These are phyloP conservation scores for Amphipoea lucens DNA, from an alignment of 2,888 invertebrate species.

Conservation along the genomic window DNA sequence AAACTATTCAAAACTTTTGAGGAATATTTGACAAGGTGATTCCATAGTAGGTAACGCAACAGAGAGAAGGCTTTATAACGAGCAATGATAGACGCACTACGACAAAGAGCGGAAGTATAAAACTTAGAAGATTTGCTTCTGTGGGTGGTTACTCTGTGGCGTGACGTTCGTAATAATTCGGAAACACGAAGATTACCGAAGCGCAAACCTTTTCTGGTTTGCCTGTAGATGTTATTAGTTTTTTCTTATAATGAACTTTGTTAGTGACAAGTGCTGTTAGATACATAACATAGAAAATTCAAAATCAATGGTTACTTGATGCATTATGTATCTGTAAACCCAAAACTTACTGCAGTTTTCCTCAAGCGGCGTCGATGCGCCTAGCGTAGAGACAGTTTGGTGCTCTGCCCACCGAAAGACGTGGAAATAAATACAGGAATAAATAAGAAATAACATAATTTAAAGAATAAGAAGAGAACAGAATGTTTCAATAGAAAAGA, in stretches of 20 bases:
- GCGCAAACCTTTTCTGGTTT: background rate
- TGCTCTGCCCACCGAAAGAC: constrained; percentile 62
- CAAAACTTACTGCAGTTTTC: constrained; percentile 65
- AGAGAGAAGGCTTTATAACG: background rate
- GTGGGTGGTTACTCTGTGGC: background rate
- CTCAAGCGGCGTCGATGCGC: constrained; percentile 65
- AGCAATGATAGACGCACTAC: background rate
- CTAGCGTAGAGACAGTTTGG: constrained; percentile 64
- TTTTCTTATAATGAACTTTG: background rate
- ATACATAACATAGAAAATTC: background rate
- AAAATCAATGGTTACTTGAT: background rate
- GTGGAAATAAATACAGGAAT: constrained; percentile 59
- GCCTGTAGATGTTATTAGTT: background rate
- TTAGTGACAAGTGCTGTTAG: constrained; percentile 1
- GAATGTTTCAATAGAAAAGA: constrained; percentile 1
- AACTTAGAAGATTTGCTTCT: background rate
- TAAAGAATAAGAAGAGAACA: constrained; percentile 31
- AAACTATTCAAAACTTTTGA: background rate
- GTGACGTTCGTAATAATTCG: background rate
- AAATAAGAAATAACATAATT: constrained; percentile 50
- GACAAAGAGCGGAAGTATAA: background rate
- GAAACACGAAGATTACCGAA: background rate
- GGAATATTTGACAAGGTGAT: background rate
- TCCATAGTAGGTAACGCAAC: background rate
- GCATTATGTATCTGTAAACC: constrained; percentile 10